A percentile compares a stretch with the other conserved stretches of the same genome.
These are phyloP conservation scores for Rhingia rostrata DNA, from an alignment of 2,888 invertebrate genomes.

Conservation along the genomic window DNA sequence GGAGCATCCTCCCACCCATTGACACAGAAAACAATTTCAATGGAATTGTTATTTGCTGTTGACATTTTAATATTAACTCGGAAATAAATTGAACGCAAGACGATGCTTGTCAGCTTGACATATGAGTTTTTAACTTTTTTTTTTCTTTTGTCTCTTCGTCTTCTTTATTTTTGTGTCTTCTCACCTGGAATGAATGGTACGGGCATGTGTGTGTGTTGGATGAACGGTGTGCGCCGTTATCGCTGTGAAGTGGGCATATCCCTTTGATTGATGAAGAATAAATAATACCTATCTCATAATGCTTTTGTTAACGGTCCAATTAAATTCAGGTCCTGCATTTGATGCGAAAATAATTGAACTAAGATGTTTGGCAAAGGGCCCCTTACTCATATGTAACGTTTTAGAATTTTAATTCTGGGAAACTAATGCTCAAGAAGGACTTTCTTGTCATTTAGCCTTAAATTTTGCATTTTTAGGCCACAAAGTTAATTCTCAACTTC, in stretches of 20 bases:
- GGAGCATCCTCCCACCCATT: constrained; percentile 1
- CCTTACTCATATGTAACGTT: no score
- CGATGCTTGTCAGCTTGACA: constrained; percentile 63
- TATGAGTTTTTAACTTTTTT: constrained; percentile 53
- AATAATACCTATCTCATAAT: constrained; percentile 26
- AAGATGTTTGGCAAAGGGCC: constrained; percentile 6
- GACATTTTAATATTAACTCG: constrained; percentile 67
- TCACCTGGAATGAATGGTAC: neutral
- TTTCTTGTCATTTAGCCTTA: no score
- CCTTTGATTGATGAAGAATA: constrained; percentile 46
- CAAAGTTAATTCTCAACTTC: no score
- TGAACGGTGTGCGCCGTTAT: neutral
- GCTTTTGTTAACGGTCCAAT: constrained; percentile 20
- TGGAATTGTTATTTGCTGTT: constrained; percentile 61
- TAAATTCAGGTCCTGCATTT: constrained; percentile 47
- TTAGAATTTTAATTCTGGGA: no score
- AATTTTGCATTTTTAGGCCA: no score
- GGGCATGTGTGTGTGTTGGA: neutral
- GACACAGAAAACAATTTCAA: constrained; percentile 46
- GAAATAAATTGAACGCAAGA: constrained; percentile 63
- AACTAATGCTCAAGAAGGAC: no score
- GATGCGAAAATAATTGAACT: constrained; percentile 52
- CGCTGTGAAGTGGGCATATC: constrained; percentile 5
- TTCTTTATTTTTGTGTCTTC: neutral
- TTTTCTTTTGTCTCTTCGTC: neutral